Conservation (phyloP, 2,113 vertebrate genomes). For the Mastomys coucha region DNA sequence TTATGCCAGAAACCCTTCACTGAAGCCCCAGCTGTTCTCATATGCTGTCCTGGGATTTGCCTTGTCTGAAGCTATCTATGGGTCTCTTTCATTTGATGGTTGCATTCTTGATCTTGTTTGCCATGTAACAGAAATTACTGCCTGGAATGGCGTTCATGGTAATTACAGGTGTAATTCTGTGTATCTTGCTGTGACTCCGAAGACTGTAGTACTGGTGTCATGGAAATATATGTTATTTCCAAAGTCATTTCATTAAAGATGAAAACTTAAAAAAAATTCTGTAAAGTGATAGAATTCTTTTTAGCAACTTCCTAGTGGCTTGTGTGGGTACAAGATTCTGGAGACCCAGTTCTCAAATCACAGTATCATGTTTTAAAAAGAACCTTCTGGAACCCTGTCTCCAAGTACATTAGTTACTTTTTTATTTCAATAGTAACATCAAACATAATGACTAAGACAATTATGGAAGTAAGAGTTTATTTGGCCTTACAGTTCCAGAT, state of each 20-base stretch:
- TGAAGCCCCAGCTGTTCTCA: too few relatives aligned
- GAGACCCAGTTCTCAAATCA: not conserved
- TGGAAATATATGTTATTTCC: slow-evolving; percentile 94
- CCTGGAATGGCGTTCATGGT: too few relatives aligned
- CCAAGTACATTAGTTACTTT: not conserved
- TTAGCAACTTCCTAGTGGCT: slow-evolving; percentile 5
- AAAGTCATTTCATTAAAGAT: slow-evolving; percentile 94
- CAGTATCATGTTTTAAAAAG: not conserved
- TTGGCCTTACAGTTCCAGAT: not conserved
- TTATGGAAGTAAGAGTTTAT: not conserved
- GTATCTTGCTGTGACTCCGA: slow-evolving; percentile 80
- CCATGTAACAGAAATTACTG: too few relatives aligned
- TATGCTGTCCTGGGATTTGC: too few relatives aligned
- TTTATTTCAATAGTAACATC: not conserved
- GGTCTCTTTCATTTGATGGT: too few relatives aligned
- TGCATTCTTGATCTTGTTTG: too few relatives aligned
- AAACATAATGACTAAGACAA: not conserved
- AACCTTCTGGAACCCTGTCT: not conserved
- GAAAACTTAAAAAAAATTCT: slow-evolving; percentile 83
- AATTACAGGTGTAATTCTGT: too few relatives aligned
- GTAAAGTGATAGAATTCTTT: slow-evolving; percentile 27
- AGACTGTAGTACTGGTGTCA: slow-evolving; percentile 92
- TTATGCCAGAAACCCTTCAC: slow-evolving; percentile 91
- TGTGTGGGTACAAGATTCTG: not conserved
- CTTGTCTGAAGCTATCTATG: too few relatives aligned